Conservation (phyloP, 2,888 invertebrate species). For the Papilio elwesi region DNA sequence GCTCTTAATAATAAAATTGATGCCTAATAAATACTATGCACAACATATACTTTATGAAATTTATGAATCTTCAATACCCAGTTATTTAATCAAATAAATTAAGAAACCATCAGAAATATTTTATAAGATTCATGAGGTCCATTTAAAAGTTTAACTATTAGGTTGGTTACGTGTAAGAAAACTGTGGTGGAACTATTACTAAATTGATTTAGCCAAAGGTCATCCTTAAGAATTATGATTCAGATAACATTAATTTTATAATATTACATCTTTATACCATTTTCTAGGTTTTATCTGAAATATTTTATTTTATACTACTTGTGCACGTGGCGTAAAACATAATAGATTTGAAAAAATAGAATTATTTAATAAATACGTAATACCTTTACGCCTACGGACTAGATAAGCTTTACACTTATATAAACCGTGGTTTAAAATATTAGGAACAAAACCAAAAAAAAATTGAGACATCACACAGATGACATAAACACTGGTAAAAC, state of each 20-base stretch:
- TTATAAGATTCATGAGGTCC: too few relatives aligned
- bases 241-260: too few relatives aligned
- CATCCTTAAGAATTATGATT: too few relatives aligned
- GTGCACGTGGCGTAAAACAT: neutral
- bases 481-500: constrained; percentile 10
- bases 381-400: constrained; percentile 32
- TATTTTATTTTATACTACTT: too few relatives aligned
- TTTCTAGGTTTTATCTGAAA: too few relatives aligned
- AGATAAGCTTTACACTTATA: constrained; percentile 31
- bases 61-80: neutral
- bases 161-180: too few relatives aligned
- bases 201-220: too few relatives aligned
- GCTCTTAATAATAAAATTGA: constrained; percentile 33
- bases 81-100: constrained; percentile 8
- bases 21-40: constrained; percentile 22
- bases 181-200: too few relatives aligned
- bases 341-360: neutral
- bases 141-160: too few relatives aligned
- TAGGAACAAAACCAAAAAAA: constrained; percentile 49
- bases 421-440: constrained; percentile 30
- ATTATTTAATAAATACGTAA: constrained; percentile 22
- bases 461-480: constrained; percentile 35
- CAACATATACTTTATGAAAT: neutral
- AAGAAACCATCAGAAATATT: neutral
- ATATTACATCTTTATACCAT: too few relatives aligned